Evolutionary conservation across 2,113 vertebrate species (phyloP), one percentile per base, ranked within the genome.

Genomic region (Caranx ignobilis): DNA sequence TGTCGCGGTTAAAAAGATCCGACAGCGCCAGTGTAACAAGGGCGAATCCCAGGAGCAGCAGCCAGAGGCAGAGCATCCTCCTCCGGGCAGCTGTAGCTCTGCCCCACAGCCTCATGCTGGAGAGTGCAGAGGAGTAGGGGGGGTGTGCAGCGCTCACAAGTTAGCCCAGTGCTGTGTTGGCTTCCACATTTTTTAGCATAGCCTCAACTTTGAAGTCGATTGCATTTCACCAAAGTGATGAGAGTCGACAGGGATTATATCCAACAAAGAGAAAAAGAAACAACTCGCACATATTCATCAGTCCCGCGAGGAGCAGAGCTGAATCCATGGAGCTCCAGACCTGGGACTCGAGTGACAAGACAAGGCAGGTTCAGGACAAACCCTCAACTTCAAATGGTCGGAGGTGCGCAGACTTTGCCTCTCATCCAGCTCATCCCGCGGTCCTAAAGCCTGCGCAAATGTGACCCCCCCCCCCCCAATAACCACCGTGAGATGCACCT

Each of bases 101-200:
- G 90, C 88, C 87, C 41, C 95, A 95, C 77, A 91, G 62, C 77
- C 94, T 92, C 97, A 98, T 97, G 15, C 63, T 91, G 93, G 85
- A 75, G 57, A 32, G 43, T 10, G 34, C 69, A 45, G 67, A n/a
- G 5, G 21, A 47, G 12, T 9, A 15, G 66, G 35, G 8, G 45
- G 12, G 12, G 16, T 9, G 12, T 3, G 15, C 41, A 11, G 56
- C n/a, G 54, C 32, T 74, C 59, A 75, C 32, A 70, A 70, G 59
- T 71, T 75, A 48, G 8, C 32, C 65, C 74, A 47, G 55, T 31
- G 65, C 45, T 48, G 57, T 59, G 32, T 55, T 11, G 16, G 64
- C 8, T 55, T 69, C 31, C 75, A 31, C 81, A 81, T 81, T 2
- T 62, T 48, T 52, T n/a, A 61, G 61, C 35, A 74, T 47, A 48